Evolutionary conservation across 1,140 invertebrate genomes (phyloP).

Genomic region (Araneus ventricosus): DNA sequence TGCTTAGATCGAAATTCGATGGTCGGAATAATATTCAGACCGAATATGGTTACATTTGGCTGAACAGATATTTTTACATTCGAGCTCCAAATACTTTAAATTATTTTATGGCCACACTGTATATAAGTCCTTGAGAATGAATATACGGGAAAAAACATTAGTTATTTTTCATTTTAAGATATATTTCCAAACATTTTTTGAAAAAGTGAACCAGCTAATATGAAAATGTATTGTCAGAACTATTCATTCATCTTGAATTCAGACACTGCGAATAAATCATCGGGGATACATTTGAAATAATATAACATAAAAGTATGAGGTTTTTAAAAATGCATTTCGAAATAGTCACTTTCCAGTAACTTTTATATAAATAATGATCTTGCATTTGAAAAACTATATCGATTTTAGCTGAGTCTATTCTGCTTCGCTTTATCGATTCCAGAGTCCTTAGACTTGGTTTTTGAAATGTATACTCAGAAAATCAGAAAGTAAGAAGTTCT

Average conservation of each 20-base stretch:
- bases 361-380: slow-evolving; percentile 39
- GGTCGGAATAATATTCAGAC: no score
- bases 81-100: no score
- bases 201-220: neutral
- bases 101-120: no score
- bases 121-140: no score
- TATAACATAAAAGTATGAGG: neutral
- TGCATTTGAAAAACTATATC: neutral
- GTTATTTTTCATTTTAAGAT: no score
- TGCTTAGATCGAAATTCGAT: no score
- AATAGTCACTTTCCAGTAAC: slow-evolving; percentile 19
- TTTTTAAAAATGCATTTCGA: neutral
- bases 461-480: neutral
- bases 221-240: neutral
- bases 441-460: neutral
- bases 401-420: neutral
- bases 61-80: no score
- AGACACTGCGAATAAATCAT: slow-evolving; percentile 10
- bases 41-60: no score
- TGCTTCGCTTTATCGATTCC: neutral
- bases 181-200: neutral
- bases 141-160: no score
- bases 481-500: neutral
- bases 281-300: neutral
- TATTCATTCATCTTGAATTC: neutral